phyloP scores from a whole-genome alignment of 2,888 invertebrate genomes.

The Drosophila falleni region DNA sequence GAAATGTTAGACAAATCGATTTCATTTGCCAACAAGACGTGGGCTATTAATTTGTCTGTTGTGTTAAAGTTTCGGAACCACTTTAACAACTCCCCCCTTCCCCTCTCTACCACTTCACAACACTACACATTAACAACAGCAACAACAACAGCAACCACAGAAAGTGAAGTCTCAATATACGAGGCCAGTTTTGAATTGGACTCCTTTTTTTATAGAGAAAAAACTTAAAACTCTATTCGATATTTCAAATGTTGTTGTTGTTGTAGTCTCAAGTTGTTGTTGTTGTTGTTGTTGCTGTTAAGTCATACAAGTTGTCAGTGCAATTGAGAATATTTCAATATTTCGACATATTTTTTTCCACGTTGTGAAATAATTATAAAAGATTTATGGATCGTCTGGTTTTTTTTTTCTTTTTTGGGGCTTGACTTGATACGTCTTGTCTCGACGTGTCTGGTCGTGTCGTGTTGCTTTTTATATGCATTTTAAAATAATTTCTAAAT shows the following conservation, averaged over 20 bases:
- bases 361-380: constrained; percentile 49
- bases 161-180: constrained; percentile 51
- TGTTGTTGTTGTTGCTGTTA: not conserved
- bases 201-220: constrained; percentile 10
- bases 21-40: constrained; percentile 70
- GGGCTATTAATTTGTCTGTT: constrained; percentile 70
- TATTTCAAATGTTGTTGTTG: constrained; percentile 13
- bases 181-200: constrained; percentile 18
- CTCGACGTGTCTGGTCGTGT: constrained; percentile 6
- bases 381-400: constrained; percentile 45
- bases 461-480: constrained; percentile 48
- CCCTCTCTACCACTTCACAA: not conserved
- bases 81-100: constrained; percentile 14
- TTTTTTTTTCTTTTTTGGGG: too few relatives aligned
- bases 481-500: constrained; percentile 49
- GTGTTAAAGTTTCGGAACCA: constrained; percentile 49
- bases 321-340: constrained; percentile 36
- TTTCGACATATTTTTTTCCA: constrained; percentile 40
- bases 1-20: constrained; percentile 72
- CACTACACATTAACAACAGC: not conserved
- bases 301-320: constrained; percentile 20
- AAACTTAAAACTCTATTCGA: constrained; percentile 3
- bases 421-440: constrained; percentile 19
- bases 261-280: constrained; percentile 1
- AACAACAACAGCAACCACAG: not conserved